phyloP scores from a whole-genome alignment of 2,797 vertebrate species.

The Hypotaenidia philippensis region DNA sequence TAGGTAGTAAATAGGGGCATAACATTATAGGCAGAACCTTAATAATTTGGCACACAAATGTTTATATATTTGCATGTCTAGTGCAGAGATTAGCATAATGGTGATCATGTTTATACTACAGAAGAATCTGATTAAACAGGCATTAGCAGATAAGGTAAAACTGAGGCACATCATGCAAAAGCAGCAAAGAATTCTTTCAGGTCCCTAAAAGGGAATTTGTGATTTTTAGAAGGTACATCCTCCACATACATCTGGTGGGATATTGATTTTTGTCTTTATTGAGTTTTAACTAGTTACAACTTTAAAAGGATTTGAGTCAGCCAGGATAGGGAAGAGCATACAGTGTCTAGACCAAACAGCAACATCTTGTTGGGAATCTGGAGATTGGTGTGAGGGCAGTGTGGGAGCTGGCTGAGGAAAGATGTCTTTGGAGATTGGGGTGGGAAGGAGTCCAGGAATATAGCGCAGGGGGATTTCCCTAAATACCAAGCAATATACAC shows the following conservation, averaged over 20 bases:
- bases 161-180: constrained; percentile 17
- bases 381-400: not conserved
- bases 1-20: constrained; percentile 81
- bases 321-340: not conserved
- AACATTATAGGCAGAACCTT: constrained; percentile 74
- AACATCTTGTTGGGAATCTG: not conserved
- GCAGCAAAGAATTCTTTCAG: not conserved
- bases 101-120: constrained; percentile 65
- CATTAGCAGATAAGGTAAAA: constrained; percentile 66
- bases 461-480: not conserved
- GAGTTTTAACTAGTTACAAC: not conserved
- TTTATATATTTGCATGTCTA: constrained; percentile 80
- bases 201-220: not conserved
- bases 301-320: not conserved
- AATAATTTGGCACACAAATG: constrained; percentile 81
- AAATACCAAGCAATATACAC: accelerated
- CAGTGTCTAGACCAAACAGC: not conserved
- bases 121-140: constrained; percentile 72
- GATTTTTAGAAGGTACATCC: not conserved
- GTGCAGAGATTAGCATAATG: constrained; percentile 79
- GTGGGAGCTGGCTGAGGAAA: not conserved
- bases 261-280: constrained; percentile 1
- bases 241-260: not conserved
- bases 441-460: not conserved
- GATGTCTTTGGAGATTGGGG: not conserved